Evolutionary conservation across 2,888 invertebrate species (phyloP), one percentile per base, ranked within the genome.

Genomic region (Lithophane semibrunnea): DNA sequence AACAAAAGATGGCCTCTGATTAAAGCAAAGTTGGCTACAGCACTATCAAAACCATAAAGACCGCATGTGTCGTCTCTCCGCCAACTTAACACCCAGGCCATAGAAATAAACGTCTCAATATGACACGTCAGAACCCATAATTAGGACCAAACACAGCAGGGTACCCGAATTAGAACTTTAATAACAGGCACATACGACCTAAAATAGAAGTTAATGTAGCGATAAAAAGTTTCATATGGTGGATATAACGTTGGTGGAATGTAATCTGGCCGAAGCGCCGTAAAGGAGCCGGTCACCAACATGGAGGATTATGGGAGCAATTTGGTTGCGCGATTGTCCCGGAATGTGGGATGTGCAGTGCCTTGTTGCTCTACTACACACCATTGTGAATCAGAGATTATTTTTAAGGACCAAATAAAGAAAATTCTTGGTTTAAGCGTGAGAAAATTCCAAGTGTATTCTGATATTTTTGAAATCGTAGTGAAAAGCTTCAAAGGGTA

Each of bases 201-300:
- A 88, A 91, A 92, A 89, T 90, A 87, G 87, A 86, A 90, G 90
- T 92, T 91, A 91, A 91, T 90, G 90, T 87, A 85, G 91, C 89
- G 89, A 92, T 92, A 93, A 93, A 92, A 94, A 91, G 88, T 90
- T 88, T 91, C 90, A 92, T 93, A 90, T 90, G 84, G 88, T 87
- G 87, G 89, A 90, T 90, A 90, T 91, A 91, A 88, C 87, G 86
- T 73, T 84, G 85, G 73, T 74, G 90, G 90, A 89, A 90, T 90
- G 92, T 94, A 94, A 94, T 94, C 92, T 92, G 90, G 85, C 82
- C 88, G 78, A 87, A 83, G 69, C 83, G 86, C 79, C 83, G 84
- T 89, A 86, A 88, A 86, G 84, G 87, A 82, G 77, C 68, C 80
- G 85, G 89, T 83, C 77, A 87, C 81, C 84, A 79, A 80, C 84